Evolutionary conservation across 2,888 invertebrate species (phyloP).

Genomic region (Vannuccia rotundouncinata): DNA sequence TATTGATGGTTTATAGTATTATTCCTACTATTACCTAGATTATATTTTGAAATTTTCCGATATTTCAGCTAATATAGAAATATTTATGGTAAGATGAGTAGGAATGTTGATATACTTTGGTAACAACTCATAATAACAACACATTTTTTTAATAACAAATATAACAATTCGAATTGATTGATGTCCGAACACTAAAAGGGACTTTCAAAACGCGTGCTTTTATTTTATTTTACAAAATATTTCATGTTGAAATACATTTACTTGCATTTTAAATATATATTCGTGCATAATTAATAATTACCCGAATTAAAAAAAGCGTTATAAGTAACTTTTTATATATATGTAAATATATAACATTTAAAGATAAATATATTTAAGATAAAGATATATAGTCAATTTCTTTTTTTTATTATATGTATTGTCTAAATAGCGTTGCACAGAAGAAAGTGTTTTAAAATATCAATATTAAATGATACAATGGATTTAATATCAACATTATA

Average conservation of each 20-base stretch:
- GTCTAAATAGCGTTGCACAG: constrained; percentile 12
- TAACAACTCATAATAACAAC: too few relatives aligned
- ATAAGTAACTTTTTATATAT: constrained; percentile 18
- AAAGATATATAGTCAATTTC: constrained; percentile 19
- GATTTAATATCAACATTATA: constrained; percentile 4
- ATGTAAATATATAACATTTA: not conserved
- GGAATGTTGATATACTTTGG: too few relatives aligned
- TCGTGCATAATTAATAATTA: constrained; percentile 20
- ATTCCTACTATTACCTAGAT: too few relatives aligned
- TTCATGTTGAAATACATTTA: not conserved
- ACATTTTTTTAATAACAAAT: too few relatives aligned
- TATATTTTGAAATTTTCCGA: too few relatives aligned
- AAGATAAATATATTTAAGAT: not conserved
- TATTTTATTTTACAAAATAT: not conserved
- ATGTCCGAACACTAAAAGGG: not conserved
- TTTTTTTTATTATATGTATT: not conserved
- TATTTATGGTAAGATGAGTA: too few relatives aligned
- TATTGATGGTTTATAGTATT: too few relatives aligned
- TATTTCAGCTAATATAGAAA: too few relatives aligned
- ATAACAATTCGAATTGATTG: not conserved
- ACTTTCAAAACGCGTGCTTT: not conserved
- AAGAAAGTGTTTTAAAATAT: constrained; percentile 20
- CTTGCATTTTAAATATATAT: constrained; percentile 22
- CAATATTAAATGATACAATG: not conserved
- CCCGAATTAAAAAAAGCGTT: not conserved